Evolutionary conservation across 2,797 vertebrate species (phyloP).

Genomic region (Pelobates cultripes): DNA sequence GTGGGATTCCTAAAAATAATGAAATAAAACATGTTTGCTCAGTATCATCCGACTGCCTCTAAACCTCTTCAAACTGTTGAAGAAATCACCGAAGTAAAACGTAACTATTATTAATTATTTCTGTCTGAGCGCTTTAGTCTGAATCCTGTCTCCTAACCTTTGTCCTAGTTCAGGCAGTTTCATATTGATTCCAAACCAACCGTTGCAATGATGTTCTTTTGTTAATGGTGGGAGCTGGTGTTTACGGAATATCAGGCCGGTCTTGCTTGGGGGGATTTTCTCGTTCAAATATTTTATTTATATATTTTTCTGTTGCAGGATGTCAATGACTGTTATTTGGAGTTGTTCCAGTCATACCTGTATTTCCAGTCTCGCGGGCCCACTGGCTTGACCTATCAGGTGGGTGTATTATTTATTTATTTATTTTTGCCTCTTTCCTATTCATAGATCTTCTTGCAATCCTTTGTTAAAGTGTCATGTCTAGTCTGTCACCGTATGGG

Average conservation of each 20-base stretch:
- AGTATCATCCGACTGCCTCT: too few species aligned
- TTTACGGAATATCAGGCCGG: background rate
- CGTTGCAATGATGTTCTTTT: background rate
- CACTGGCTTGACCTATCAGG: conserved; percentile 89
- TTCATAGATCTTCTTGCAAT: background rate
- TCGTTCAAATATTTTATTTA: background rate
- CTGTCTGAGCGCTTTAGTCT: too few species aligned
- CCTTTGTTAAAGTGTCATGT: background rate
- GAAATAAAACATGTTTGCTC: too few species aligned
- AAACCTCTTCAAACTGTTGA: too few species aligned
- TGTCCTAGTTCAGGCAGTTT: too few species aligned
- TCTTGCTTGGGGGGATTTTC: conserved; percentile 3
- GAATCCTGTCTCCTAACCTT: too few species aligned
- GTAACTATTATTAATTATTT: too few species aligned
- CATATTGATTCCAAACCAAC: too few species aligned
- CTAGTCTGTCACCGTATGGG: background rate
- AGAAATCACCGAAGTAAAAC: too few species aligned
- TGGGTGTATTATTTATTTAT: conserved; percentile 60
- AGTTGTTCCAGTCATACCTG: conserved; percentile 92
- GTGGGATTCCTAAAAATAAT: too few species aligned
- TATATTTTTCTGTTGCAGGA: conserved; percentile 74
- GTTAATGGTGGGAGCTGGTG: background rate
- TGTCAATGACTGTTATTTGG: conserved; percentile 90
- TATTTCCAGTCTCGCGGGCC: conserved; percentile 90
- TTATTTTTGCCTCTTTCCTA: background rate